A percentile compares a stretch with the other conserved stretches of the same genome.
These are phyloP conservation scores for Lydus trimaculatus DNA, from an alignment of 2,888 invertebrate species.

Conservation along the genomic window DNA sequence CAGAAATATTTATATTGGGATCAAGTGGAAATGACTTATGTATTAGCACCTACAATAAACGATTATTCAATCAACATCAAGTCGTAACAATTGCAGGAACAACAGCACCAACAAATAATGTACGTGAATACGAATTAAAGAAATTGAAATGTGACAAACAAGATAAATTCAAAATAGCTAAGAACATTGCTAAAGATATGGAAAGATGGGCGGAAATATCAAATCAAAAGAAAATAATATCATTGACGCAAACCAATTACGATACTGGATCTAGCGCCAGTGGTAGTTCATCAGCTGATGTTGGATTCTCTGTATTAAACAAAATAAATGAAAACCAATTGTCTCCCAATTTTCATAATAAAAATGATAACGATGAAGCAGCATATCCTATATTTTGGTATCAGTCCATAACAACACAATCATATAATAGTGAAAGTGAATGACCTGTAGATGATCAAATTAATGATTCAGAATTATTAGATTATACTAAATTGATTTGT, in stretches of 20 bases:
- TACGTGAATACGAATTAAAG: conserved; percentile 63
- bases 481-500: conserved; percentile 91
- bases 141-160: conserved; percentile 80
- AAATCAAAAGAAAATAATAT: conserved; percentile 91
- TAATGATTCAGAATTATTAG: conserved; percentile 81
- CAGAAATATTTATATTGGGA: conserved; percentile 98
- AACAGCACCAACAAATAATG: conserved; percentile 43
- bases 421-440: conserved; percentile 79
- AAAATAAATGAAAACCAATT: conserved; percentile 65
- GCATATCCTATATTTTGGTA: neutral
- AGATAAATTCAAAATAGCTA: conserved; percentile 96
- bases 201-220: conserved; percentile 96
- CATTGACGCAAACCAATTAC: conserved; percentile 46
- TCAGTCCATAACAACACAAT: conserved; percentile 53
- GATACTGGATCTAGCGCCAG: conserved; percentile 42
- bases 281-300: conserved; percentile 84
- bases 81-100: conserved; percentile 9
- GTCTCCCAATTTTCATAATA: conserved; percentile 26
- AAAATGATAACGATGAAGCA: conserved; percentile 21
- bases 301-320: conserved; percentile 91
- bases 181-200: conserved; percentile 97
- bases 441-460: conserved; percentile 62
- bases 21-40: conserved; percentile 71
- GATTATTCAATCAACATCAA: conserved; percentile 40
- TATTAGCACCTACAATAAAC: conserved; percentile 60